These are phyloP conservation scores for Temnothorax longispinosus DNA, from an alignment of 1,140 invertebrate genomes.

Conservation along the genomic window DNA sequence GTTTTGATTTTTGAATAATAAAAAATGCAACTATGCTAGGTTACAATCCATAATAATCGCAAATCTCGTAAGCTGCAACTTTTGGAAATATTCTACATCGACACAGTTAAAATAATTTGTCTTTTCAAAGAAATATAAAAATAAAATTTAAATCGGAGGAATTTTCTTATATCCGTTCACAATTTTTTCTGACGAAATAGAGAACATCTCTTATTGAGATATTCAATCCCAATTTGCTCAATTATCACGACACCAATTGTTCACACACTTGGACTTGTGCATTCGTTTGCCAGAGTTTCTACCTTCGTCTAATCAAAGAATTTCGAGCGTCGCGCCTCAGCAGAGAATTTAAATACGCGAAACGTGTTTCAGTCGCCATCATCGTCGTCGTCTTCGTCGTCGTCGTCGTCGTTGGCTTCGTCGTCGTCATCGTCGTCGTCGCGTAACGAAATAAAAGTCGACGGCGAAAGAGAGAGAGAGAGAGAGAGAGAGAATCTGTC, in stretches of 20 bases:
- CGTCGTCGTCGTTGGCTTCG: background rate
- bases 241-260: background rate
- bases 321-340: conserved; percentile 76
- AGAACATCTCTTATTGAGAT: background rate
- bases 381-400: conserved; percentile 64
- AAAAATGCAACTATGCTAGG: too few species aligned
- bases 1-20: background rate
- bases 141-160: background rate
- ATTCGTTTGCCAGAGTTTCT: conserved; percentile 14
- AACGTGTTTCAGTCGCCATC: conserved; percentile 64
- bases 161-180: background rate
- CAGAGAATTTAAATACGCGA: conserved; percentile 84
- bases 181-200: background rate
- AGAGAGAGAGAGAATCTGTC: conserved; percentile 79
- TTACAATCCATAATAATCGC: background rate
- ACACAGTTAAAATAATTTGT: background rate
- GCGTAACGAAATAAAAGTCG: conserved; percentile 84
- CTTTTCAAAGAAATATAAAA: background rate
- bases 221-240: background rate
- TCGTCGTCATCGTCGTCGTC: conserved; percentile 52
- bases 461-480: conserved; percentile 76
- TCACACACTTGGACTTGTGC: background rate
- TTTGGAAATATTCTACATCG: background rate
- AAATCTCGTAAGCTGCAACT: background rate
- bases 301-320: conserved; percentile 84